Evolutionary conservation across 2,113 vertebrate species (phyloP).

Genomic region (Gallinago undulata): DNA sequence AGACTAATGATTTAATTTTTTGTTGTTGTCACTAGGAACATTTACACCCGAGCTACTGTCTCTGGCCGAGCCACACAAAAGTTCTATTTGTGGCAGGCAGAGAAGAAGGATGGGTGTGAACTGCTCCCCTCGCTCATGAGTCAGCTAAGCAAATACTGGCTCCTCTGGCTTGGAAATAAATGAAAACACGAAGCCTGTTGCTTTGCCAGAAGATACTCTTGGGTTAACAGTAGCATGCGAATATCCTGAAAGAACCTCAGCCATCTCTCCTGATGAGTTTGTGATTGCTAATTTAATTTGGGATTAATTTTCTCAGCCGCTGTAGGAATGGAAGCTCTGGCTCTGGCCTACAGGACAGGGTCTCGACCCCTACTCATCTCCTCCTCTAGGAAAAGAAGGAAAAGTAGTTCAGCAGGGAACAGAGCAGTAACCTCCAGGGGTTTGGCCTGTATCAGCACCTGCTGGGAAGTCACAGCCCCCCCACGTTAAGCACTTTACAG

Average conservation of each 20-base stretch:
- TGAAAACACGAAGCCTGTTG: neutral
- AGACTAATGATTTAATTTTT: slow-evolving; percentile 23
- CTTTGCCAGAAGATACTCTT: slow-evolving; percentile 12
- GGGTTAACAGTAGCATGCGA: neutral
- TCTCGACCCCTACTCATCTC: neutral
- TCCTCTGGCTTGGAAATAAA: neutral
- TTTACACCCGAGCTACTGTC: neutral
- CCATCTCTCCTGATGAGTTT: neutral
- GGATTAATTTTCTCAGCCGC: neutral
- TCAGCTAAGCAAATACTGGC: slow-evolving; percentile 2
- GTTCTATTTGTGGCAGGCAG: neutral
- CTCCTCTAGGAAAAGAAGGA: neutral
- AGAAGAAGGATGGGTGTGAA: neutral
- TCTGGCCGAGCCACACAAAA: neutral
- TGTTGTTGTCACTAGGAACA: neutral
- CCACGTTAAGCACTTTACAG: neutral
- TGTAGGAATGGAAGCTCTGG: neutral
- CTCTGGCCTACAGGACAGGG: neutral
- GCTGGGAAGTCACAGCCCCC: neutral
- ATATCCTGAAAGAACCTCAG: neutral
- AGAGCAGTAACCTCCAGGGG: neutral
- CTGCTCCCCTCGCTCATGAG: neutral
- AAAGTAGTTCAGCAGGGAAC: neutral
- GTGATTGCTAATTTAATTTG: neutral
- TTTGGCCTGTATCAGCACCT: neutral